Conservation (phyloP, 2,888 invertebrate species). For the Dicycla oo region DNA sequence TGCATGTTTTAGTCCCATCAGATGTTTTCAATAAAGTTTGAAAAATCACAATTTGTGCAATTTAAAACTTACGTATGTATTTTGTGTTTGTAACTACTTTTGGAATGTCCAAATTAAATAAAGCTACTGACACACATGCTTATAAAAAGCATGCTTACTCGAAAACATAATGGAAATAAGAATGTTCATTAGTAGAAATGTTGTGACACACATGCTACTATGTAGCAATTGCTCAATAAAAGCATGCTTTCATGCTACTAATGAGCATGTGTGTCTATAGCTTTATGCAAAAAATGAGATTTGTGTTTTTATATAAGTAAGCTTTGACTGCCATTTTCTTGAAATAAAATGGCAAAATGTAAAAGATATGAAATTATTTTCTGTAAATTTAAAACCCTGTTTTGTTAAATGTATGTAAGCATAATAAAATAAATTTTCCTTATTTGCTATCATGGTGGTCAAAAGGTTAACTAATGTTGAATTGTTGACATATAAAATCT, state of each 20-base stretch:
- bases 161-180: too few species aligned
- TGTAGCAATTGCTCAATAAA: too few species aligned
- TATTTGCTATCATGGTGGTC: slow-evolving; percentile 39
- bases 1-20: slow-evolving; percentile 29
- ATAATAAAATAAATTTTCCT: slow-evolving; percentile 38
- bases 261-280: too few species aligned
- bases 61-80: slow-evolving; percentile 16
- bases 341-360: slow-evolving; percentile 46
- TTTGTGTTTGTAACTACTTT: slow-evolving; percentile 25
- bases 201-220: too few species aligned
- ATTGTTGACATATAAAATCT: slow-evolving; percentile 40
- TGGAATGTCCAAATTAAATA: slow-evolving; percentile 32
- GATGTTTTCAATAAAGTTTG: background rate
- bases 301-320: background rate
- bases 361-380: slow-evolving; percentile 18
- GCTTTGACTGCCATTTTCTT: slow-evolving; percentile 46
- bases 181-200: too few species aligned
- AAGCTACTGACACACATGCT: too few species aligned
- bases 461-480: slow-evolving; percentile 44
- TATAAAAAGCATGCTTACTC: too few species aligned
- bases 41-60: slow-evolving; percentile 11
- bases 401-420: slow-evolving; percentile 1
- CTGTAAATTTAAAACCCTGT: slow-evolving; percentile 19
- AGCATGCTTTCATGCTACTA: too few species aligned
- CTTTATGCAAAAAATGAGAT: slow-evolving; percentile 14